Conservation (phyloP, 2,797 vertebrate species). For the Naso thynnoides region DNA sequence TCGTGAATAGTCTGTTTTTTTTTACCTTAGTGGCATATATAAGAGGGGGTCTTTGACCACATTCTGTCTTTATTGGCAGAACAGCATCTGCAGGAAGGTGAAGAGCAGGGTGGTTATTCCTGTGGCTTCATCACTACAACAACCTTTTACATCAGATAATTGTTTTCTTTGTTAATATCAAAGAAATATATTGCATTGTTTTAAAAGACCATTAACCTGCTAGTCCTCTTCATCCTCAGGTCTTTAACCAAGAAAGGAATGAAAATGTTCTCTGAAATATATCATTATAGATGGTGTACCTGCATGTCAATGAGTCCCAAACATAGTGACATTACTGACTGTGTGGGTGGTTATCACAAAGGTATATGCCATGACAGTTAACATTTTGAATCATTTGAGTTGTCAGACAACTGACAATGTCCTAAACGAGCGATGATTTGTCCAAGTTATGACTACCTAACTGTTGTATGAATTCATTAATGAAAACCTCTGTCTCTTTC, state of each 20-base stretch:
- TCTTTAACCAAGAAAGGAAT: background rate
- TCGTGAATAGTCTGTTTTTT: no score
- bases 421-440: constrained; percentile 6
- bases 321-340: background rate
- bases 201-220: background rate
- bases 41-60: no score
- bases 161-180: constrained; percentile 6
- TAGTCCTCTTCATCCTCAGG: background rate
- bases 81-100: no score
- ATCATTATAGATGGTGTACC: background rate
- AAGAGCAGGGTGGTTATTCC: background rate
- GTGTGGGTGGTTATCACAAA: background rate
- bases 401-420: constrained; percentile 10
- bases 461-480: constrained; percentile 18
- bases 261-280: background rate
- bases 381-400: constrained; percentile 4
- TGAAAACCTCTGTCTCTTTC: constrained; percentile 17
- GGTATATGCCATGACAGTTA: background rate
- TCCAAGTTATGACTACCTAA: constrained; percentile 1
- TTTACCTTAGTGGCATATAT: no score
- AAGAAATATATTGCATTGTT: background rate
- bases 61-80: no score
- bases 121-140: background rate
- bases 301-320: background rate
- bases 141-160: background rate